Evolutionary conservation across 2,797 vertebrate genomes (phyloP), one percentile per base, ranked within the genome.

Genomic region (Cottoperca gobio): DNA sequence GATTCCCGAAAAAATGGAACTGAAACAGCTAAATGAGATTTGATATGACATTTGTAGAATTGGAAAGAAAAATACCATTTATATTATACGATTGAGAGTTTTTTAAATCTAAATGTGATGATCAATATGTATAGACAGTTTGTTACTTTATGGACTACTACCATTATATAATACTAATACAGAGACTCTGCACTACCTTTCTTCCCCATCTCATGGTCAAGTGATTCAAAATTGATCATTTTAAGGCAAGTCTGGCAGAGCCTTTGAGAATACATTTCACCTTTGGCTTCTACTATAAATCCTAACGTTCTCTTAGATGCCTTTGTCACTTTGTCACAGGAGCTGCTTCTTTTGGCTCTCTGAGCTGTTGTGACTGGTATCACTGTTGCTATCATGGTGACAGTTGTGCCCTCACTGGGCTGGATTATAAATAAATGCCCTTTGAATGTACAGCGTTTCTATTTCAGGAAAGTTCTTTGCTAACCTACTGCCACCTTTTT

Each of bases 241-340:
- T 35, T 2, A 73, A 83, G 55, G 54, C 40, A n/a, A 31, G 37
- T 45, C 70, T 78, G 67, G 19, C 72, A 54, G 46, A 70, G 78
- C 26, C 54, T 73, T 74, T 68, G 31, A 63, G 45, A 70, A 53
- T 50, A 50, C 58, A 65, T 60, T 42, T 73, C 78, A 69, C 58
- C 68, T 83, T 63, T 54, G 50, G 50, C 69, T 64, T 52, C 19
- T 5, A 19, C 76, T 73, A 53, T 81, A 76, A 72, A 82, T 85
- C 16, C 60, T 63, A 50, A 82, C 39, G 1, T 52, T 76, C 71
- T 63, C 57, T 69, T 17, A 14, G 70, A 65, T 71, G 35, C 33
- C 17, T 57, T 50, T 81, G 78, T 70, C 71, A 83, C 31, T 57
- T 71, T 76, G 69, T 82, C 73, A 68, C 46, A 48, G 31, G 3